Base-by-base conservation (phyloP, 2,888 invertebrate genomes). In the Dryobota labecula region DNA sequence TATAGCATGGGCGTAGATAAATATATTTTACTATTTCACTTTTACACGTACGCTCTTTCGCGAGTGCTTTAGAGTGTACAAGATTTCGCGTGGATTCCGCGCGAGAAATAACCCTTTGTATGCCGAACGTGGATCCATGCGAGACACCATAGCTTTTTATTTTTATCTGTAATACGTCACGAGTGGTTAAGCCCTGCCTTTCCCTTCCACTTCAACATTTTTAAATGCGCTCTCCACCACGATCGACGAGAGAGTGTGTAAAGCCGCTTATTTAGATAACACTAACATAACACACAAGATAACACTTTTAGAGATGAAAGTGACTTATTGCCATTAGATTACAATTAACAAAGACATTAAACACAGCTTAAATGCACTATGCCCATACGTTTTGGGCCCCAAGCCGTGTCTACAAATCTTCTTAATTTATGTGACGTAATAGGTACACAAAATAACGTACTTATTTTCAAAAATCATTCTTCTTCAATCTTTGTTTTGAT, bases 371-470 rank as follows among this genome's bases (percentile, higher is more conserved):
- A 18, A 20, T 38, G 38, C n/a, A 30, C 13, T n/a, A n/a, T 4
- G 18, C 13, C 18, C 2, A 30, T 13, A 7, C n/a, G 2, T 11
- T 11, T 41, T 41, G 13, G 30, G 13, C 2, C 15, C 6, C 11
- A 68, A 49, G 13, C 38, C 8, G 18, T 30, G 70, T 6, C 13
- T 68, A 68, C 9, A 47, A 38, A 27, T 61, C 62, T 62, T 27
- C 20, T 6, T 20, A 15, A 9, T 62, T 15, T 27, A 61, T 1
- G 2, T 61, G 4, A 38, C 62, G 27, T n/a, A 30, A n/a, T 33
- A 24, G 8, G 13, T 38, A 38, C 15, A 27, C 20, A 27, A 30
- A 30, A n/a, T 15, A 38, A 64, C 27, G 38, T 63, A n/a, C 41
- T 38, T 41, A n/a, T 64, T 38, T 41, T 36, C 7, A 24, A 33